These are phyloP conservation scores for Tyria jacobaeae DNA, from an alignment of 2,888 invertebrate genomes.

Conservation along the genomic window DNA sequence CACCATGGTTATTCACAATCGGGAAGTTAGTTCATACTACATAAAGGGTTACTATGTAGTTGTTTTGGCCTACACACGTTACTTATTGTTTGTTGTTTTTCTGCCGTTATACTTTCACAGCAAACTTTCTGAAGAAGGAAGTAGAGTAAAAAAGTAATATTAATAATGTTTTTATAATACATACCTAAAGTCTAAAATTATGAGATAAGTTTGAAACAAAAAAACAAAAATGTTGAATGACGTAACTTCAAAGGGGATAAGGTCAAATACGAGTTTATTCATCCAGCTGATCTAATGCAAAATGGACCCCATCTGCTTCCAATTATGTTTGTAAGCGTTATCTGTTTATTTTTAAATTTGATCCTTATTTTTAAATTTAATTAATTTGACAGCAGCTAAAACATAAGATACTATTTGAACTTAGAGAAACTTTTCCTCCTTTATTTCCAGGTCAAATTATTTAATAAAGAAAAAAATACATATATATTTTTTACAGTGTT, in stretches of 20 bases:
- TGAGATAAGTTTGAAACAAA: background rate
- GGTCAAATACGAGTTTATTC: background rate
- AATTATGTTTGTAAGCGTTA: background rate
- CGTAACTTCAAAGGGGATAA: background rate
- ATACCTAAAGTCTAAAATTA: background rate
- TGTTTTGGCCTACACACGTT: background rate
- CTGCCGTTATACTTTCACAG: background rate
- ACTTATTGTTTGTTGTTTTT: background rate
- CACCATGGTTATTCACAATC: slow-evolving; percentile 7
- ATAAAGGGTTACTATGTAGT: background rate
- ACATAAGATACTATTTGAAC: too few species aligned
- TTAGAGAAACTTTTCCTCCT: too few species aligned
- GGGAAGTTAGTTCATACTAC: slow-evolving; percentile 1
- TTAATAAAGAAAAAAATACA: too few species aligned
- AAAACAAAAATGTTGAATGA: too few species aligned
- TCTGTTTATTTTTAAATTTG: background rate
- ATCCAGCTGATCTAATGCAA: background rate
- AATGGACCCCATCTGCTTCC: background rate
- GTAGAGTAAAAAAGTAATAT: background rate
- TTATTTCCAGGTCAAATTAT: too few species aligned
- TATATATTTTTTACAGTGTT: too few species aligned
- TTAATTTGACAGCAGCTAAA: too few species aligned
- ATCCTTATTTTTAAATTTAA: too few species aligned
- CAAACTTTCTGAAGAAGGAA: too few species aligned
- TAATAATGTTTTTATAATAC: background rate